A percentile compares a stretch with the other conserved stretches of the same genome.
phyloP scores from a whole-genome alignment of 2,888 invertebrate species.

The Cybosia mesomella region DNA sequence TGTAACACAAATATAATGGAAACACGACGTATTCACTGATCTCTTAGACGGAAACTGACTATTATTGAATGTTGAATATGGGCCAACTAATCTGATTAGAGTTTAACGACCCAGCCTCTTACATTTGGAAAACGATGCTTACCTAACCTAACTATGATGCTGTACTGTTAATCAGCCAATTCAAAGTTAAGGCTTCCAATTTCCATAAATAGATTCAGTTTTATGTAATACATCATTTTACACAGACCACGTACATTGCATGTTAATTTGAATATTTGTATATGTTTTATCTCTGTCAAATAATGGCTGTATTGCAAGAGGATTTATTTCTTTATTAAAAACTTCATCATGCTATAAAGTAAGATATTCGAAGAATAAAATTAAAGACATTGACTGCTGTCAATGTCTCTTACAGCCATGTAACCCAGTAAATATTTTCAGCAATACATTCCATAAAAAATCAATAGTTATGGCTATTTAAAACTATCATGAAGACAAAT shows the following conservation, averaged over 20 bases:
- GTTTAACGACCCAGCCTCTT: neutral
- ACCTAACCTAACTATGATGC: neutral
- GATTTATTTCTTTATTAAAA: neutral
- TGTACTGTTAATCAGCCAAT: neutral
- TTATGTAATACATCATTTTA: neutral
- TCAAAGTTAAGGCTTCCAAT: neutral
- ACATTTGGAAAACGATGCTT: neutral
- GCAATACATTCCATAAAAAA: neutral
- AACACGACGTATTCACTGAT: slow-evolving; percentile 1
- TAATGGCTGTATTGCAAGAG: neutral
- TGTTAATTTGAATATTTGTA: slow-evolving; percentile 1
- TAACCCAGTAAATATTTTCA: slow-evolving; percentile 11
- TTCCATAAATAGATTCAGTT: neutral
- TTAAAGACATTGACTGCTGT: slow-evolving; percentile 21
- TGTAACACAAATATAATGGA: neutral
- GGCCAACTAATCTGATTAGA: neutral
- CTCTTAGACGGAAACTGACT: slow-evolving; percentile 3
- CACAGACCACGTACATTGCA: neutral
- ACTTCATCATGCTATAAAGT: slow-evolving; percentile 16
- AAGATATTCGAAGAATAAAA: slow-evolving; percentile 44
- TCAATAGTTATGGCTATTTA: slow-evolving; percentile 11
- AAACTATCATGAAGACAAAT: neutral
- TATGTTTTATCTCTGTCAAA: neutral
- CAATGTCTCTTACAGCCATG: slow-evolving; percentile 30
- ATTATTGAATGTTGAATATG: neutral